phyloP scores from a whole-genome alignment of 2,888 invertebrate species.

The Polylopha cassiicola region DNA sequence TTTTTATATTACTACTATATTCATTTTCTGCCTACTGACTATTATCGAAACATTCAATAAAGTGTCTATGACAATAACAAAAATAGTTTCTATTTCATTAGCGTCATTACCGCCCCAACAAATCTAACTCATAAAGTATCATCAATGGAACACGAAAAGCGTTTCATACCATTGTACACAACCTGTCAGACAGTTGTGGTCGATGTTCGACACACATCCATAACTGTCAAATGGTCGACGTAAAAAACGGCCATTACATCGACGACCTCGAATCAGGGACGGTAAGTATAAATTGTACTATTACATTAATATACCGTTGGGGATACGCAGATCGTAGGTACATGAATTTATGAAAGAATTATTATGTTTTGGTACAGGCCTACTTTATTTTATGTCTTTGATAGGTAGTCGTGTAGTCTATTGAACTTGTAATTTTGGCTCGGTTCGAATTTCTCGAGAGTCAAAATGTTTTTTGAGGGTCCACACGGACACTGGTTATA shows the following conservation, averaged over 20 bases:
- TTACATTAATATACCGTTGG: conserved; percentile 62
- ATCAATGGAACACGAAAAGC: conserved; percentile 60
- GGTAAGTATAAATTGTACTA: conserved; percentile 66
- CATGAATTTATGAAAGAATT: conserved; percentile 38
- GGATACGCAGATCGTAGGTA: conserved; percentile 51
- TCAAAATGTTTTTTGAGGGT: too few species aligned
- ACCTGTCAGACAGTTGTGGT: conserved; percentile 38
- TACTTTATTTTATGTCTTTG: too few species aligned
- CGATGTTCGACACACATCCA: conserved; percentile 43
- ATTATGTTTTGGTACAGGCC: too few species aligned
- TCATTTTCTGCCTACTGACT: too few species aligned
- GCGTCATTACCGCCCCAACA: conserved; percentile 19
- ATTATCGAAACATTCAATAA: too few species aligned
- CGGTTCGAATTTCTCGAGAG: too few species aligned
- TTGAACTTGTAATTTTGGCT: too few species aligned
- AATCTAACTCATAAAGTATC: conserved; percentile 44
- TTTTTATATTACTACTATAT: too few species aligned
- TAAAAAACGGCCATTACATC: conserved; percentile 42
- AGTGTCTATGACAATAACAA: too few species aligned
- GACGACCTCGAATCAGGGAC: conserved; percentile 47
- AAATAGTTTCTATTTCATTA: conserved; percentile 14
- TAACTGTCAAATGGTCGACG: conserved; percentile 60
- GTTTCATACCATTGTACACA: conserved; percentile 49
- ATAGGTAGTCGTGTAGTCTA: too few species aligned
- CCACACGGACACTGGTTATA: too few species aligned